phyloP scores from a whole-genome alignment of 1,140 invertebrate species.

The Homarus americanus region DNA sequence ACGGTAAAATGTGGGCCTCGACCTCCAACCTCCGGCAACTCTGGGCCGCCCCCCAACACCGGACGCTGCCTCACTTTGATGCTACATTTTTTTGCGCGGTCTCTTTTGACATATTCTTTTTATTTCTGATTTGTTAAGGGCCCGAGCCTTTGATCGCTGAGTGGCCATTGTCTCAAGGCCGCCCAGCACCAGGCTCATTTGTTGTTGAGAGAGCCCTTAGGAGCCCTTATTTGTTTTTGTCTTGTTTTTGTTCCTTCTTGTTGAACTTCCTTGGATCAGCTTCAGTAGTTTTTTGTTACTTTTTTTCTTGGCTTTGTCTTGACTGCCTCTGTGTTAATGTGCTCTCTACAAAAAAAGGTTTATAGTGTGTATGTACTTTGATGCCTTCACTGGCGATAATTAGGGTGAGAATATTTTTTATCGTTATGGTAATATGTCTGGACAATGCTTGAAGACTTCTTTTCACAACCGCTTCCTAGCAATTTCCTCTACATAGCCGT shows the following conservation, averaged over 20 bases:
- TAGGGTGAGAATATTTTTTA: not conserved
- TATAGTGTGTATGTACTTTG: not conserved
- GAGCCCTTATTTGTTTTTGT: constrained; percentile 24
- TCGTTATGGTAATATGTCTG: too few species aligned
- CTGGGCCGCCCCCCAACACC: not conserved
- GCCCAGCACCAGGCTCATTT: constrained; percentile 57
- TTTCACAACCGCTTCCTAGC: too few species aligned
- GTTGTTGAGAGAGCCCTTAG: constrained; percentile 41
- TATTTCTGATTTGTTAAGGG: constrained; percentile 63
- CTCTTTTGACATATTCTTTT: constrained; percentile 62
- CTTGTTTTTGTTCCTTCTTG: constrained; percentile 22
- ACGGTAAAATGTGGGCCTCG: not conserved
- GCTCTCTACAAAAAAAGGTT: not conserved
- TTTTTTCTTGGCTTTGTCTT: not conserved
- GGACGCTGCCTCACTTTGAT: constrained; percentile 25
- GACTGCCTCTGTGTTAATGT: not conserved
- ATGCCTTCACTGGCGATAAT: not conserved
- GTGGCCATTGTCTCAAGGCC: constrained; percentile 51
- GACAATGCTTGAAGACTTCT: too few species aligned
- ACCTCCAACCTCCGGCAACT: not conserved
- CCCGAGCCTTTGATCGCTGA: constrained; percentile 45
- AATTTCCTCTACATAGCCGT: too few species aligned
- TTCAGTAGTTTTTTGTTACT: not conserved
- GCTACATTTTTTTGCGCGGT: constrained; percentile 46
- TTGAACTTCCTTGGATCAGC: not conserved